Evolutionary conservation across 2,797 vertebrate species (phyloP), one percentile per base, ranked within the genome.

Genomic region (Acanthornis magna): DNA sequence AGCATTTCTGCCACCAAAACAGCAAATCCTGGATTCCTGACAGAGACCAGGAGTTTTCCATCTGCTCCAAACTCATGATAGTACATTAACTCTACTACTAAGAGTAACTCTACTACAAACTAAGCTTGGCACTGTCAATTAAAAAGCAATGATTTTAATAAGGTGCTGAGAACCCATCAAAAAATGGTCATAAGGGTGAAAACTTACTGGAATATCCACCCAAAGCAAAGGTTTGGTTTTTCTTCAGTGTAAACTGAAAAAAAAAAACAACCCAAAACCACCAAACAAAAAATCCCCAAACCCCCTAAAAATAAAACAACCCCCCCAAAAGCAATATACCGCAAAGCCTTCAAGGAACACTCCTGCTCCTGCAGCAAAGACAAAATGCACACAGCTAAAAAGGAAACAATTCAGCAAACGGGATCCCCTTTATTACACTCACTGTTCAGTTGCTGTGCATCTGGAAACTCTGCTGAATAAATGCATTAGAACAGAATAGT

Each of bases 291-390:
- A 48, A 23, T 4, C 47, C 5, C 14, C 2, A 21, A 21, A 14
- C 0, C 6, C 34, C 8, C 8, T 3, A 12, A 7, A 54, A 58
- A 1, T 7, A 9, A 29, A 65, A 57, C 13, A 43, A 29, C 5
- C 3, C 2, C 25, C 8, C 29, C 1, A 0, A 30, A 62, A 62
- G 4, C 12, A 0, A 40, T 30, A 18, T 6, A 45, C 1, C 61
- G 14, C 34, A 91, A 73, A 83, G 14, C 29, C 51, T 88, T 72
- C n/a, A 53, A 51, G 45, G 30, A 88, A 62, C 5, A 71, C 10
- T 67, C 15, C 20, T 54, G 16, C 12, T 82, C 29, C 63, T 58
- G 30, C 36, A 65, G 30, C 21, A 72, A 60, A 84, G 40, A 60
- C 18, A 84, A 71, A 78, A 53, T 29, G n/a, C 13, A 65, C 10